Conservation (phyloP, 2,888 invertebrate species). For the Drosophila multiciliata region DNA sequence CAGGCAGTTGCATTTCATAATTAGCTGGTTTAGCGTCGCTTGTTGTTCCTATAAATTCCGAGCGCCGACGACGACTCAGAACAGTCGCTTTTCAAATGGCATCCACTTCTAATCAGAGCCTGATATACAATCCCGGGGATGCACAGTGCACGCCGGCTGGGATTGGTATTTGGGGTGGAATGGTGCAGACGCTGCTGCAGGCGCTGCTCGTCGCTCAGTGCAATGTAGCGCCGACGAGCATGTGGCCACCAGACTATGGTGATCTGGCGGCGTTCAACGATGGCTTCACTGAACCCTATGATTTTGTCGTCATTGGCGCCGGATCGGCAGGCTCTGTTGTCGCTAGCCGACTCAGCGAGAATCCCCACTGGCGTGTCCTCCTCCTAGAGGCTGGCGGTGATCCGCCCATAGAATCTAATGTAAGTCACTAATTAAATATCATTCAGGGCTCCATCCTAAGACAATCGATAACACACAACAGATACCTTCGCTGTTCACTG, state of each 20-base stretch:
- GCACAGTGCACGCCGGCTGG: conserved; percentile 66
- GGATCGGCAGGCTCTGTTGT: conserved; percentile 86
- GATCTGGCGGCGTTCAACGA: conserved; percentile 41
- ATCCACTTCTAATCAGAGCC: conserved; percentile 5
- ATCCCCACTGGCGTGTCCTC: conserved; percentile 84
- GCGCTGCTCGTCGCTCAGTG: conserved; percentile 87
- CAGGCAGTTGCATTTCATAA: not conserved
- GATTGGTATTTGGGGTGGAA: conserved; percentile 76
- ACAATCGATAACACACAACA: conserved; percentile 22
- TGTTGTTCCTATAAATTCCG: conserved; percentile 56
- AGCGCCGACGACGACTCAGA: conserved; percentile 32
- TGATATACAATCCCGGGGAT: conserved; percentile 12
- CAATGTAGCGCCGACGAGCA: conserved; percentile 85
- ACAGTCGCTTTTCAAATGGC: conserved; percentile 28
- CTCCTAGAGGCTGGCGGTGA: conserved; percentile 86
- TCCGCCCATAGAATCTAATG: conserved; percentile 85
- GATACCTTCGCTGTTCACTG: conserved; percentile 68
- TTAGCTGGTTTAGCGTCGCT: conserved; percentile 2
- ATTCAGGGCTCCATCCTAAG: too few relatives aligned
- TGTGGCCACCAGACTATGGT: conserved; percentile 87
- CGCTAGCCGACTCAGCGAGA: conserved; percentile 85
- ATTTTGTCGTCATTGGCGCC: conserved; percentile 86
- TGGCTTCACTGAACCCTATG: conserved; percentile 71
- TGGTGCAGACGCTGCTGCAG: conserved; percentile 87
- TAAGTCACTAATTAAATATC: conserved; percentile 34